Evolutionary conservation across 2,888 invertebrate species (phyloP).

Genomic region (Euspilapteryx auroguttella): DNA sequence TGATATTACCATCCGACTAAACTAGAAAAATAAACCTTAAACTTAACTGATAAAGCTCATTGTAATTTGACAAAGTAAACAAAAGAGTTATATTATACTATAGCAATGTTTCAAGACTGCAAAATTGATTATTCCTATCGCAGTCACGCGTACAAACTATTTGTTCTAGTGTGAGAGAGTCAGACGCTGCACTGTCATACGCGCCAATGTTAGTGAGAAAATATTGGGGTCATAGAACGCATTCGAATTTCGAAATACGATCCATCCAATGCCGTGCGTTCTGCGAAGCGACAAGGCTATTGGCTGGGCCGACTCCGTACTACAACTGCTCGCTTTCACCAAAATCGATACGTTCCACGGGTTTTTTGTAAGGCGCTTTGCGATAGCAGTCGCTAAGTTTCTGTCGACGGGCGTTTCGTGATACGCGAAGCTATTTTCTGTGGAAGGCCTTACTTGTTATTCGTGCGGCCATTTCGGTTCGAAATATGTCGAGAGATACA

Average conservation of each 20-base stretch:
- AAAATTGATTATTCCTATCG: constrained; percentile 10
- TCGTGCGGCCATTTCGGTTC: constrained; percentile 46
- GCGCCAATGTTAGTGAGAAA: constrained; percentile 18
- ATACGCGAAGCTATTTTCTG: constrained; percentile 23
- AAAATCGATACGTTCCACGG: constrained; percentile 31
- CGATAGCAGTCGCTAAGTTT: constrained; percentile 14
- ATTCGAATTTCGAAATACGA: constrained; percentile 57
- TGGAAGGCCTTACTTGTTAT: constrained; percentile 38
- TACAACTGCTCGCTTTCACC: constrained; percentile 12
- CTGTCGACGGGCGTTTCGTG: constrained; percentile 18
- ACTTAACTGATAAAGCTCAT: constrained; percentile 2
- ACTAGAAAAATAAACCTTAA: constrained; percentile 7
- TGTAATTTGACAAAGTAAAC: constrained; percentile 12
- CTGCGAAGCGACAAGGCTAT: constrained; percentile 31
- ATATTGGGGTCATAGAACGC: constrained; percentile 55
- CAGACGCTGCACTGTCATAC: constrained; percentile 14
- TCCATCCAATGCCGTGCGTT: constrained; percentile 47
- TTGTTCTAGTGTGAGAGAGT: too few species aligned
- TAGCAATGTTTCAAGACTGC: constrained; percentile 12
- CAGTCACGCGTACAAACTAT: too few species aligned
- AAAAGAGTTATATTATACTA: constrained; percentile 13
- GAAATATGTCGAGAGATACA: constrained; percentile 43
- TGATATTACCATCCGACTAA: too few species aligned
- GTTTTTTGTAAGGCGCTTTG: constrained; percentile 12
- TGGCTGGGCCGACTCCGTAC: constrained; percentile 36